A percentile compares a stretch with the other conserved stretches of the same genome.
Conservation (phyloP, 2,113 vertebrate genomes). For the Dermatemys mawii region DNA sequence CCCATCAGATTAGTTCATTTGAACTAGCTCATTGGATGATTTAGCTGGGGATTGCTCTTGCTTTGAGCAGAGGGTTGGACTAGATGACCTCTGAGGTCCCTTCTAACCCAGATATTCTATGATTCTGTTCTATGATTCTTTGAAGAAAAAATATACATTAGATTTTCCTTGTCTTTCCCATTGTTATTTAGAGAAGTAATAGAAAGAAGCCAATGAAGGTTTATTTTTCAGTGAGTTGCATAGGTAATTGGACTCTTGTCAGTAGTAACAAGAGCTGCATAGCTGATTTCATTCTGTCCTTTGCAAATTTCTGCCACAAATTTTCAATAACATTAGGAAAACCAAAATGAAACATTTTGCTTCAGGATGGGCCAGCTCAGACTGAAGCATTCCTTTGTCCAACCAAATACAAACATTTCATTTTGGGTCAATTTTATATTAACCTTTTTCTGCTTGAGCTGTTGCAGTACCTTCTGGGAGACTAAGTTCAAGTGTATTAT, state of each 20-base stretch:
- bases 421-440: not conserved
- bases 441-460: not conserved
- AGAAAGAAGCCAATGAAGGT: not conserved
- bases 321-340: not conserved
- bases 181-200: not conserved
- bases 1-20: not conserved
- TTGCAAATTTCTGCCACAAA: not conserved
- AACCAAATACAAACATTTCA: not conserved
- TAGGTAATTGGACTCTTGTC: not conserved
- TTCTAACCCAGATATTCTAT: too few species aligned
- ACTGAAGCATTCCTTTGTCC: not conserved
- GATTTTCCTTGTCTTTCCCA: not conserved
- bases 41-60: too few species aligned
- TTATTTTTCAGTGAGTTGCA: not conserved
- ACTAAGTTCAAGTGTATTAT: not conserved
- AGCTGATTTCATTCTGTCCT: not conserved
- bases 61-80: too few species aligned
- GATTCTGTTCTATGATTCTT: too few species aligned
- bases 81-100: too few species aligned
- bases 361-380: not conserved
- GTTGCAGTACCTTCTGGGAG: slow-evolving; percentile 21
- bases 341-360: not conserved
- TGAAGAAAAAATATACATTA: not conserved
- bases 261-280: not conserved
- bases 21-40: not conserved